Percentiles rank a stretch among this genome's conserved stretches.
Conservation (phyloP, 2,113 vertebrate species). For the Menura novaehollandiae region DNA sequence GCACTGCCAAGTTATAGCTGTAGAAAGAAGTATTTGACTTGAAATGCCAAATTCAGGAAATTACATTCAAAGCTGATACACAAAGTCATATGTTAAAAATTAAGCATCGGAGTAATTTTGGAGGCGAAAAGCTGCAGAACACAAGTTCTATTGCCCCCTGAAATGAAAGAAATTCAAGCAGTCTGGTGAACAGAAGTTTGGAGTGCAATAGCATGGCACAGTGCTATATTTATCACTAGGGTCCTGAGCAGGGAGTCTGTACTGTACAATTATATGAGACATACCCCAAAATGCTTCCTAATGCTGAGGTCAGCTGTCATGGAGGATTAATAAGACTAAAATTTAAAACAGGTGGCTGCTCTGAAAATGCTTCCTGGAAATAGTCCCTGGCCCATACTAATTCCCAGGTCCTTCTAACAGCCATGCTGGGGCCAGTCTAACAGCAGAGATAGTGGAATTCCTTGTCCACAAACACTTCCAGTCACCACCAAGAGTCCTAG, state of each 20-base stretch:
- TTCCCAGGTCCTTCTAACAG: neutral
- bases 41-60: slow-evolving; percentile 34
- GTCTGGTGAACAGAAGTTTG: neutral
- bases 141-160: neutral
- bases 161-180: neutral
- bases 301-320: neutral
- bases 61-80: slow-evolving; percentile 3
- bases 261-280: neutral
- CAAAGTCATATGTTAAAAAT: neutral
- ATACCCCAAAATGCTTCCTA: neutral
- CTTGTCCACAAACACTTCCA: neutral
- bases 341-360: neutral
- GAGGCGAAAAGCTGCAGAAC: neutral
- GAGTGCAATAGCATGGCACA: neutral
- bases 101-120: neutral
- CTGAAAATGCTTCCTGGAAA: neutral
- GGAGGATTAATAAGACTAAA: neutral
- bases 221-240: neutral
- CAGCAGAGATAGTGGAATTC: neutral
- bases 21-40: neutral
- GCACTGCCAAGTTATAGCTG: neutral
- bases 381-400: neutral
- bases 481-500: neutral
- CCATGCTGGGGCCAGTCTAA: neutral
- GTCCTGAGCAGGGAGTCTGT: neutral